phyloP scores from a whole-genome alignment of 2,797 vertebrate species.

The Pampus argenteus region DNA sequence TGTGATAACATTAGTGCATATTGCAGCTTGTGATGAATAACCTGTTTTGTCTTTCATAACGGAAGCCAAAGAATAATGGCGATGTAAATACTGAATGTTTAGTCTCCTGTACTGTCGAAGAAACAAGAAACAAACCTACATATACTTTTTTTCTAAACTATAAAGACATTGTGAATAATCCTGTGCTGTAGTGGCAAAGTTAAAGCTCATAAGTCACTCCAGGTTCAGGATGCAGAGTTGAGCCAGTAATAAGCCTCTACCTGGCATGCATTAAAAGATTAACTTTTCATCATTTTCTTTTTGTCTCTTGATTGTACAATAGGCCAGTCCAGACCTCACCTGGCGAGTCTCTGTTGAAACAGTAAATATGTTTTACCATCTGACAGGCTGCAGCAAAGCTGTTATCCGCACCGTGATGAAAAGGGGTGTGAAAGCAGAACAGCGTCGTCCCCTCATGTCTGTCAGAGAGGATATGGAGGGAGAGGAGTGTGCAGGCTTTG shows the following conservation, averaged over 20 bases:
- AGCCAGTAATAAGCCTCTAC: constrained; percentile 60
- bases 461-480: constrained; percentile 72
- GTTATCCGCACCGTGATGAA: constrained; percentile 75
- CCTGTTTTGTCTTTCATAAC: neutral
- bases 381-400: constrained; percentile 64
- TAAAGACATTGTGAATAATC: constrained; percentile 17
- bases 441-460: constrained; percentile 76
- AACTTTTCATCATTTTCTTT: constrained; percentile 80
- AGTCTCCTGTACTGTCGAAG: neutral
- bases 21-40: constrained; percentile 34
- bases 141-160: constrained; percentile 17
- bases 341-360: constrained; percentile 70
- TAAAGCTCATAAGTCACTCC: constrained; percentile 40
- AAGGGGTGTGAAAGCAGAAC: constrained; percentile 79
- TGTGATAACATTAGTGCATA: constrained; percentile 55
- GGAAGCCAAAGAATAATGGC: neutral
- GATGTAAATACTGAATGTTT: neutral
- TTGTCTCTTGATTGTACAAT: constrained; percentile 49
- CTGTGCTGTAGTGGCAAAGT: constrained; percentile 26
- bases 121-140: neutral
- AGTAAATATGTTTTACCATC: constrained; percentile 74
- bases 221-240: constrained; percentile 48
- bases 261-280: constrained; percentile 80
- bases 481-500: constrained; percentile 71
- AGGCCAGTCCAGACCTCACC: constrained; percentile 69